Evolutionary conservation across 2,888 invertebrate genomes (phyloP), one percentile per base, ranked within the genome.

Genomic region (Caenorhabditis sinica): DNA sequence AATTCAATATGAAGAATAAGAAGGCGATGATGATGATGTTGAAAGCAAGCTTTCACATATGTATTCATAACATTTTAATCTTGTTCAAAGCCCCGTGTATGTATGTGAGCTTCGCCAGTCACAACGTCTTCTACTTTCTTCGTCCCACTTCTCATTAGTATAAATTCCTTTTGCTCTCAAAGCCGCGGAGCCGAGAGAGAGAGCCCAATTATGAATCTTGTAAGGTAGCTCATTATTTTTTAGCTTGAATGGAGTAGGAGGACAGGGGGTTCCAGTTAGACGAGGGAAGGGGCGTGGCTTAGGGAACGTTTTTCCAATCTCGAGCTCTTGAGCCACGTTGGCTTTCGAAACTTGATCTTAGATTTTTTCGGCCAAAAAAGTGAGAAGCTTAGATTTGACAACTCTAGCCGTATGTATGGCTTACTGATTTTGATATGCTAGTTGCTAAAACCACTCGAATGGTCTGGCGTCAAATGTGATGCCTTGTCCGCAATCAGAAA

Each of bases 11-110:
- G n/a, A n/a, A n/a, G n/a, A n/a, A n/a, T n/a, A n/a, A n/a, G n/a
- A 11, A n/a, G 20, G 17, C 25, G n/a, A 56, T 28, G 23, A 56
- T 17, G 25, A 2, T 56, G 40, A 20, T 23, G 63, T 25, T 36
- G 33, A 17, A 33, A 20, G 23, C 30, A 49, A 33, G 23, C 33
- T 69, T 68, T 49, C 28, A 43, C 13, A 43, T 11, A 49, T 49
- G 33, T 60, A 76, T 76, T 68, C 60, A 77, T 69, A 69, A 77
- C 60, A 77, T 71, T 71, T 71, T 79, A 79, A 79, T 79, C 77
- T 63, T 49, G 13, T 36, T 13, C 60, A 40, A 56, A 28, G 36
- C 53, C 71, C 65, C 79, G 71, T 79, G 71, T 71, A 65, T 71
- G 53, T 61, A 63, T n/a, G n/a, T n/a, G n/a, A n/a, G n/a, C n/a